phyloP scores from a whole-genome alignment of 2,113 vertebrate genomes.

The Brachypteracias leptosomus region DNA sequence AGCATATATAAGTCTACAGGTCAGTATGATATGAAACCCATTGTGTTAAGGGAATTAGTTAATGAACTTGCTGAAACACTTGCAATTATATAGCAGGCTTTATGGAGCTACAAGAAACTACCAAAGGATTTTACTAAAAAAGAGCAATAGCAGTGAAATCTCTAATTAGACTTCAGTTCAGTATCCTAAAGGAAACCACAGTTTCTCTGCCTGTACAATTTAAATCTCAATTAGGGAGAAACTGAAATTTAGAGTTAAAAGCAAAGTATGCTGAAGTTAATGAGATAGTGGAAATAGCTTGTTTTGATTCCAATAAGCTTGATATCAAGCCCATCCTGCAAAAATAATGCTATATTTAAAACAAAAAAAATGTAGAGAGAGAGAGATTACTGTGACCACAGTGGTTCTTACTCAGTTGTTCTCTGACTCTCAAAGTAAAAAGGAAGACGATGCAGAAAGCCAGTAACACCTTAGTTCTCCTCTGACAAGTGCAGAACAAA shows the following conservation, averaged over 20 bases:
- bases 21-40: not conserved
- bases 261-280: not conserved
- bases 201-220: not conserved
- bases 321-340: not conserved
- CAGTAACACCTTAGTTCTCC: not conserved
- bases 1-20: not conserved
- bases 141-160: not conserved
- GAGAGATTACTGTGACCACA: not conserved
- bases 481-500: not conserved
- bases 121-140: not conserved
- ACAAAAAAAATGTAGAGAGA: not conserved
- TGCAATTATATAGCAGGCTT: not conserved
- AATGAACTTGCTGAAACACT: not conserved
- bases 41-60: not conserved
- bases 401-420: not conserved
- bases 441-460: not conserved
- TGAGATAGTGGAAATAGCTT: not conserved
- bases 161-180: slow-evolving; percentile 3
- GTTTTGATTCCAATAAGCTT: not conserved
- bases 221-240: not conserved
- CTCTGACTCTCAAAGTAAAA: not conserved
- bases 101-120: not conserved
- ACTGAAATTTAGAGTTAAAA: not conserved
- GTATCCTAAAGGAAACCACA: not conserved
- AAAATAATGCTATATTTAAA: not conserved